Base-by-base conservation (phyloP, 2,113 vertebrate genomes). In the Mesitornis unicolor region DNA sequence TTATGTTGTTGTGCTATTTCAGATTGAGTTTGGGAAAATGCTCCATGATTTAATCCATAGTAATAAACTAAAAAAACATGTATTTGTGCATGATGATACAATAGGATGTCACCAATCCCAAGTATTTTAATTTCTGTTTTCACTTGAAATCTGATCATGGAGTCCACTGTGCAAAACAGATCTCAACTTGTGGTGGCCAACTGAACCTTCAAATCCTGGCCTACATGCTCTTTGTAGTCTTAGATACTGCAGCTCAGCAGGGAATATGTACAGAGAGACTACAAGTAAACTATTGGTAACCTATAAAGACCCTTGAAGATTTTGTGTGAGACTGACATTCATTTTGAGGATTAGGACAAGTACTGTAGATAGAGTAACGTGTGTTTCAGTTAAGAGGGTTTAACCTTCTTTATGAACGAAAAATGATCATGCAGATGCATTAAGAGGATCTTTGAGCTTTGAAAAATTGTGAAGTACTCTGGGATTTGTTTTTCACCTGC, bases 1-100 rank as follows among this genome's bases (percentile, higher is more conserved):
- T 61, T 61, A 22, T 0, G 0, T 40, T 0, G 0, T 40, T 42
- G n/a, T 60, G 18, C 10, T 79, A 1, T 65, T 91, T 74, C 38
- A 48, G 35, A n/a, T 1, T 36, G 40, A 50, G 7, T 51, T 53
- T 65, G 31, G 42, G 68, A 59, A 75, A 64, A 69, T 31, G 13
- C 8, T 60, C 54, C 28, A 16, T 28, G 42, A 7, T 16, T 65
- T 50, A 51, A 22, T 51, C 16, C 25, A 9, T 0, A 0, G 31
- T n/a, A 83, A 68, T 6, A 69, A 29, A 42, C 59, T 12, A 50
- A 74, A 69, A 36, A 42, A 21, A 11, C 2, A 2, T 25, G 24
- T 60, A 22, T 10, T n/a, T 1, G 0, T 57, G 19, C 42, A 6
- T 74, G 74, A 29, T 57, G 45, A 51, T 71, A 47, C 15, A 16